Evolutionary conservation across 64 coral and sea anemone species (phyloP).

Genomic region (Stylophora pistillata): DNA sequence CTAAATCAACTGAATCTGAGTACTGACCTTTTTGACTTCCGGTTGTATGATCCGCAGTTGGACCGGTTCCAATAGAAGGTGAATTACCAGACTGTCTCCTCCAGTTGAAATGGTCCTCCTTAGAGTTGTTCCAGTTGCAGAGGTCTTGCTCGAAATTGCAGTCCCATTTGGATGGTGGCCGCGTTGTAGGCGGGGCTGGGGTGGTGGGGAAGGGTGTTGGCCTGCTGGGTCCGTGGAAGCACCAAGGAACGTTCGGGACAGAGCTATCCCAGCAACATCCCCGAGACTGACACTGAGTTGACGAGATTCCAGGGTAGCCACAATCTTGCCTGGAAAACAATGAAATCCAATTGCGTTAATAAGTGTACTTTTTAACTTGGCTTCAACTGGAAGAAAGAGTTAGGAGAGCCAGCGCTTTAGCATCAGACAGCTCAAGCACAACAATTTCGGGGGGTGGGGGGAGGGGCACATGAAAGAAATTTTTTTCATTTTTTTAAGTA

Average conservation of each 20-base stretch:
- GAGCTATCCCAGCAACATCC: constrained; percentile 92
- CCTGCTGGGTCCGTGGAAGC: constrained; percentile 80
- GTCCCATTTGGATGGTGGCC: constrained; percentile 84
- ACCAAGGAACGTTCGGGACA: constrained; percentile 85
- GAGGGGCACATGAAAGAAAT: no score
- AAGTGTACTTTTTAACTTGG: no score
- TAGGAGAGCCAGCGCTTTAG: no score
- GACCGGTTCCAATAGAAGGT: constrained; percentile 62
- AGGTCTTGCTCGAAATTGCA: constrained; percentile 72
- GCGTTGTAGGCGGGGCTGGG: constrained; percentile 69
- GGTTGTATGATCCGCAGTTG: constrained; percentile 80
- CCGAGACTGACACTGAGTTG: constrained; percentile 54
- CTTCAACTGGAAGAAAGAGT: no score
- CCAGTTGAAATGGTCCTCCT: constrained; percentile 90
- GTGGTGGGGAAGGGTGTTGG: constrained; percentile 87
- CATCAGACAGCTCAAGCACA: no score
- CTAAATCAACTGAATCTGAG: neutral
- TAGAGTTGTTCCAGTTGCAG: constrained; percentile 90
- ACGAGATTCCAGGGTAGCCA: constrained; percentile 66
- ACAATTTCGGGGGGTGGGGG: no score
- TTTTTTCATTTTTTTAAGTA: no score
- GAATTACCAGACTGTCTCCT: constrained; percentile 47
- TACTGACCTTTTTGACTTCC: constrained; percentile 67
- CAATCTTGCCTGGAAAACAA: constrained; percentile 59
- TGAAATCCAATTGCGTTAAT: neutral